Conservation (phyloP, 2,888 invertebrate species). For the Xestia xanthographa region DNA sequence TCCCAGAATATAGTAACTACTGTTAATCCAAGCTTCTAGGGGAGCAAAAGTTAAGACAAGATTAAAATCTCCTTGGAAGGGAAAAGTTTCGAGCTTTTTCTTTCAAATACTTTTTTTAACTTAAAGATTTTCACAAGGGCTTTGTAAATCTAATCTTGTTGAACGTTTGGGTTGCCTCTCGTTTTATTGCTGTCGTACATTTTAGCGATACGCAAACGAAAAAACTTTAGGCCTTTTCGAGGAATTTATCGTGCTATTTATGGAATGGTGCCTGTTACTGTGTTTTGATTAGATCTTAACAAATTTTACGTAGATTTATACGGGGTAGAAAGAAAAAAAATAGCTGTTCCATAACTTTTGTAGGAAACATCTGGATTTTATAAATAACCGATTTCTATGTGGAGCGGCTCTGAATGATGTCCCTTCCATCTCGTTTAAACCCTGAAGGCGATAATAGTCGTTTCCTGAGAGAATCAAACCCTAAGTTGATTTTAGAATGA, state of each 20-base stretch:
- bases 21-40: background rate
- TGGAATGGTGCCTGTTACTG: background rate
- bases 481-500: background rate
- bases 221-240: background rate
- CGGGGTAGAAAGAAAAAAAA: too few species aligned
- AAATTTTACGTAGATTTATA: slow-evolving; percentile 1
- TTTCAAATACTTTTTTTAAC: background rate
- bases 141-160: slow-evolving; percentile 38
- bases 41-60: slow-evolving; percentile 3
- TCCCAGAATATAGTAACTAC: background rate
- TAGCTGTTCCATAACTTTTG: too few species aligned
- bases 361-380: too few species aligned
- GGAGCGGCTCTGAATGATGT: too few species aligned
- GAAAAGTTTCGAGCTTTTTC: background rate
- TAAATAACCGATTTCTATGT: too few species aligned
- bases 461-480: background rate
- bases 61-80: background rate
- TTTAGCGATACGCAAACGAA: slow-evolving; percentile 14
- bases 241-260: slow-evolving; percentile 1
- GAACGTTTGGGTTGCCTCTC: slow-evolving; percentile 8
- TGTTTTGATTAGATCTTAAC: slow-evolving; percentile 1
- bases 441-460: too few species aligned
- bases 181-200: slow-evolving; percentile 1
- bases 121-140: background rate
- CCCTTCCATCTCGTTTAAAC: too few species aligned